phyloP scores from a whole-genome alignment of 1,140 invertebrate genomes.

The Leptopilina boulardi region DNA sequence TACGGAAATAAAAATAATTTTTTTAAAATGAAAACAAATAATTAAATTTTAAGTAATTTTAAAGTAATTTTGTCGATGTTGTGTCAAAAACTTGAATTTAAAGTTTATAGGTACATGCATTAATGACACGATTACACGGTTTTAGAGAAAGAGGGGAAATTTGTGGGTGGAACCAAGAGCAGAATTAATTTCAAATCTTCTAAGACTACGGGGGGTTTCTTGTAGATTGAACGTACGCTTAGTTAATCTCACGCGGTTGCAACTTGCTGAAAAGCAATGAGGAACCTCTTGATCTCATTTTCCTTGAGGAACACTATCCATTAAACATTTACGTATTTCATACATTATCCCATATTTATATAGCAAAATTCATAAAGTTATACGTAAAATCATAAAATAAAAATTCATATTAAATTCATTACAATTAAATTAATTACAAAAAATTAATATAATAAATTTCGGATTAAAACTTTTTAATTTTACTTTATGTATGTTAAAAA shows the following conservation, averaged over 20 bases:
- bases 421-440: no score
- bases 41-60: no score
- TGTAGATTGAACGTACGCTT: constrained; percentile 4
- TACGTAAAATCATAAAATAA: no score
- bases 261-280: not conserved
- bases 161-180: not conserved
- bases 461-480: no score
- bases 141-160: not conserved
- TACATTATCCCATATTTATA: no score
- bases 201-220: constrained; percentile 3
- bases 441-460: no score
- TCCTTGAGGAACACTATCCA: not conserved
- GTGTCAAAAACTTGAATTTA: not conserved
- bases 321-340: no score
- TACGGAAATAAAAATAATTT: no score
- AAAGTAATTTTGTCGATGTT: not conserved
- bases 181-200: constrained; percentile 21
- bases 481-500: no score
- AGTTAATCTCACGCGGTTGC: constrained; percentile 19
- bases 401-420: no score
- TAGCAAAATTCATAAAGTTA: no score
- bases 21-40: no score
- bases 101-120: not conserved
- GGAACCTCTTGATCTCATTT: not conserved
- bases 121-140: not conserved